These are phyloP conservation scores for Leuctra nigra DNA, from an alignment of 2,888 invertebrate genomes.

Conservation along the genomic window DNA sequence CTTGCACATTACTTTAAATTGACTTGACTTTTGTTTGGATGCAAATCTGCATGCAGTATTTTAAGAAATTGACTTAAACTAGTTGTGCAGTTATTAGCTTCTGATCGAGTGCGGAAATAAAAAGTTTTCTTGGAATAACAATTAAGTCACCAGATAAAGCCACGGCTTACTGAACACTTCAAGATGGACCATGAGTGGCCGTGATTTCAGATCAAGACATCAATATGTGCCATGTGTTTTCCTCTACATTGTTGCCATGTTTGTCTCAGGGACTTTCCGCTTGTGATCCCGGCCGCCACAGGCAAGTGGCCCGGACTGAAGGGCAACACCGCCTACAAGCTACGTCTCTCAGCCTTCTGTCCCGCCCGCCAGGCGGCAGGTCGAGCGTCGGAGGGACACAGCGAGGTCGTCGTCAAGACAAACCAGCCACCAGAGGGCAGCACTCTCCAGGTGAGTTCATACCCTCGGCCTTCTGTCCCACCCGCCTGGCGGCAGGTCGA, in stretches of 20 bases:
- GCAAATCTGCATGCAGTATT: no score
- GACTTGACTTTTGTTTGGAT: no score
- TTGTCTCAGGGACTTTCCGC: slow-evolving; percentile 22
- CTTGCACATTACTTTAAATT: no score
- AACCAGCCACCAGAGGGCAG: slow-evolving; percentile 26
- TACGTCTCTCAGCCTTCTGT: slow-evolving; percentile 26
- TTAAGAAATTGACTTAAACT: no score
- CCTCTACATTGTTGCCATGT: background rate
- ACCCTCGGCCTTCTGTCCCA: slow-evolving; percentile 24
- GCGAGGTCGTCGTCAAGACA: slow-evolving; percentile 27
- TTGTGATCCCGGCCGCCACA: slow-evolving; percentile 25
- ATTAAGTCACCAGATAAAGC: no score
- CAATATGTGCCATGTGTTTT: background rate
- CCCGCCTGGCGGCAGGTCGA: slow-evolving; percentile 1
- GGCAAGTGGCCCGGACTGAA: slow-evolving; percentile 27
- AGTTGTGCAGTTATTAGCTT: no score
- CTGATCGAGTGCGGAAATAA: no score
- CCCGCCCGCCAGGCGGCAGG: slow-evolving; percentile 12
- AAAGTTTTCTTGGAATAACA: no score
- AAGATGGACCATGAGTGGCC: background rate
- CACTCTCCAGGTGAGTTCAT: slow-evolving; percentile 16
- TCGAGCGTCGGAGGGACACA: slow-evolving; percentile 9
- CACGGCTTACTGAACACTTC: no score
- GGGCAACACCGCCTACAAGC: slow-evolving; percentile 28
- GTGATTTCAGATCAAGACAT: no score